phyloP scores from a whole-genome alignment of 2,888 invertebrate species.

The Mycalesis mineus region DNA sequence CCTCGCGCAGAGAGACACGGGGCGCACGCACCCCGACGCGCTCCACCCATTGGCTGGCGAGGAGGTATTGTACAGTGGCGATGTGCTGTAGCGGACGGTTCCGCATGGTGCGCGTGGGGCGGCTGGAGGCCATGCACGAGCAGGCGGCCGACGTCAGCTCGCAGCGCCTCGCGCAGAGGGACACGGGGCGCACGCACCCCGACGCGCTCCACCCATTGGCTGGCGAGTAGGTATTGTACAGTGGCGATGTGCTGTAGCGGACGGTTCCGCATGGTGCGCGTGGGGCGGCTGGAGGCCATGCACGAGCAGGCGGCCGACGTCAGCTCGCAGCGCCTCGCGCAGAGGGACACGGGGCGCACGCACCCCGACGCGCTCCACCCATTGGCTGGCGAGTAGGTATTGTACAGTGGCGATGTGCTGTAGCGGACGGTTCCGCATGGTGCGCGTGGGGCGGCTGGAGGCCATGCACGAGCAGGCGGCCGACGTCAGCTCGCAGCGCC shows the following conservation, averaged over 20 bases:
- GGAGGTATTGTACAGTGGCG: conserved; percentile 22
- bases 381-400: conserved; percentile 32
- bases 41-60: conserved; percentile 32
- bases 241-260: conserved; percentile 36
- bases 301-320: conserved; percentile 74
- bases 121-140: conserved; percentile 78
- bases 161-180: conserved; percentile 71
- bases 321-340: conserved; percentile 76
- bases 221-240: conserved; percentile 30
- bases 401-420: background rate
- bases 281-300: conserved; percentile 81
- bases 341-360: conserved; percentile 53
- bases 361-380: conserved; percentile 26
- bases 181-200: conserved; percentile 43
- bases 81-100: conserved; percentile 60
- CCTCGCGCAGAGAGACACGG: conserved; percentile 70
- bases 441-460: conserved; percentile 82
- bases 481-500: conserved; percentile 74
- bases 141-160: conserved; percentile 77
- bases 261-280: conserved; percentile 81
- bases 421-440: conserved; percentile 77
- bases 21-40: conserved; percentile 29
- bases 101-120: conserved; percentile 83
- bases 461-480: conserved; percentile 78
- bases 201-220: conserved; percentile 29